These are phyloP conservation scores for Coelopa pilipes DNA, from an alignment of 2,888 invertebrate species.

Conservation along the genomic window DNA sequence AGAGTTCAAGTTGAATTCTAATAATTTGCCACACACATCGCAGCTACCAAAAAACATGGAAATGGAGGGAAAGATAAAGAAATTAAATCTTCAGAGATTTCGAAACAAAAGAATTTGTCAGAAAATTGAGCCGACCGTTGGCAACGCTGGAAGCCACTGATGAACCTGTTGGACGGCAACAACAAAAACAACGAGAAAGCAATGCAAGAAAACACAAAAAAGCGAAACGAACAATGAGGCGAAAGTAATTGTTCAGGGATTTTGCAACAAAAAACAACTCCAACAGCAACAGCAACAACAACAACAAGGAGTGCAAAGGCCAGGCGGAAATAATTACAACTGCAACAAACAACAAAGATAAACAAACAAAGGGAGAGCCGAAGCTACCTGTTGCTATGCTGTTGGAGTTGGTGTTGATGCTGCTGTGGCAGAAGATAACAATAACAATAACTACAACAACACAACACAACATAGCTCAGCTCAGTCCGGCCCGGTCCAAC, in stretches of 20 bases:
- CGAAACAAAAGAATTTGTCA: background rate
- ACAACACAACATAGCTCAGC: no score
- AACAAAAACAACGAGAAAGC: background rate
- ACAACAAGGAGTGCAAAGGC: background rate
- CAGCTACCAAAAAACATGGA: background rate
- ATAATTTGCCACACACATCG: constrained; percentile 40
- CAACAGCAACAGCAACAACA: background rate
- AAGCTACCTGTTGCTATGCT: constrained; percentile 16
- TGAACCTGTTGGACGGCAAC: constrained; percentile 24
- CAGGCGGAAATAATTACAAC: no score
- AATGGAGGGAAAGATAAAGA: background rate
- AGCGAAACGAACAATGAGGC: background rate
- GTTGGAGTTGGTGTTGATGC: no score
- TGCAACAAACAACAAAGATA: constrained; percentile 7
- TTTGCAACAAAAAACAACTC: background rate
- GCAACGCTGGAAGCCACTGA: background rate
- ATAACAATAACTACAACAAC: background rate
- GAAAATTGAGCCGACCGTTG: background rate
- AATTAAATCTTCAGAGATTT: background rate
- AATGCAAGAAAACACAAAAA: background rate
- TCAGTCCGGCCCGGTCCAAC: no score
- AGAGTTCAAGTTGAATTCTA: constrained; percentile 11
- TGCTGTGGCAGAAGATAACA: no score
- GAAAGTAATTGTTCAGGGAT: constrained; percentile 26
- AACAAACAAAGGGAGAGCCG: constrained; percentile 7